A percentile compares a stretch with the other conserved stretches of the same genome.
These are phyloP conservation scores for Agonum fuliginosum DNA, from an alignment of 2,888 invertebrate species.

Conservation along the genomic window DNA sequence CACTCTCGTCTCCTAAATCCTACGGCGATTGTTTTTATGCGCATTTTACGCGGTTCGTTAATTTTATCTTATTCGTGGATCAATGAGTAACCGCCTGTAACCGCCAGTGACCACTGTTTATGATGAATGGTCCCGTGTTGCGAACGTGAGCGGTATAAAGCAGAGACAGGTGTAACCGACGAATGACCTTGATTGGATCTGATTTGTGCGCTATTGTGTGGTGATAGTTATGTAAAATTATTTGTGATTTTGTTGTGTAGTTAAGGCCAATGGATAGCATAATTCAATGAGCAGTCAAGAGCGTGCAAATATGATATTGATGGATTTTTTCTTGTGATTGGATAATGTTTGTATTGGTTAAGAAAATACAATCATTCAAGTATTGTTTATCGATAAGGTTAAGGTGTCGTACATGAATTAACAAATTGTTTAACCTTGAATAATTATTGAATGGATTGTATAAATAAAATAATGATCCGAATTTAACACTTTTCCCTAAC, in stretches of 20 bases:
- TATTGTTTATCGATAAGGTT: no score
- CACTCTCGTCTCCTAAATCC: background rate
- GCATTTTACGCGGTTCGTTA: slow-evolving; percentile 30
- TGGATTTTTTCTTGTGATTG: background rate
- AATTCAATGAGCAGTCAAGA: slow-evolving; percentile 8
- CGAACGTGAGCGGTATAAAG: background rate
- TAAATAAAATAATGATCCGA: no score
- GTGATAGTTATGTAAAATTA: slow-evolving; percentile 23
- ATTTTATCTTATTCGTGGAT: slow-evolving; percentile 43
- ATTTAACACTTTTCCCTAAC: no score
- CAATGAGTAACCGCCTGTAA: slow-evolving; percentile 9
- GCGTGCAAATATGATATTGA: background rate
- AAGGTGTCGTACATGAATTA: no score
- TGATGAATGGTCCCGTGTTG: background rate
- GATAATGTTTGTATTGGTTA: background rate
- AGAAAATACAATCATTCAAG: background rate
- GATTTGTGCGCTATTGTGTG: slow-evolving; percentile 1
- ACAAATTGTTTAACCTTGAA: no score
- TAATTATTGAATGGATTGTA: no score
- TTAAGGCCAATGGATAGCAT: slow-evolving; percentile 16
- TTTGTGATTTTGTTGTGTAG: slow-evolving; percentile 19
- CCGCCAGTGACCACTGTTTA: background rate
- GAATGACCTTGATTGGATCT: background rate
- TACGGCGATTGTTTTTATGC: slow-evolving; percentile 5
- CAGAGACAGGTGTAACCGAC: slow-evolving; percentile 8